These are phyloP conservation scores for Ascaphus truei DNA, from an alignment of 2,113 vertebrate genomes.

Conservation along the genomic window DNA sequence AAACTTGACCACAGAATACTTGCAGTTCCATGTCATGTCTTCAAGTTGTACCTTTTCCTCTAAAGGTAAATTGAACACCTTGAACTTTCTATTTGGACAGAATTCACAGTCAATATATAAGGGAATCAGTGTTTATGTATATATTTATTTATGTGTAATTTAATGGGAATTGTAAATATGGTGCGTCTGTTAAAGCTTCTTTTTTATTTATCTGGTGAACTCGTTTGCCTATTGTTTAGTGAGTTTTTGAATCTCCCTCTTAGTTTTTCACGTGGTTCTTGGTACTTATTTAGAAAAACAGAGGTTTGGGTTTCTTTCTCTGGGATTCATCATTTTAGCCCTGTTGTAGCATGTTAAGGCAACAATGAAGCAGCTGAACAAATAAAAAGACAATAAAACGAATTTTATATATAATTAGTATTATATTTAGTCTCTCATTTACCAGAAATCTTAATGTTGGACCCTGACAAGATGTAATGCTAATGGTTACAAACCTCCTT, in stretches of 20 bases:
- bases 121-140: conserved; percentile 99
- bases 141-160: conserved; percentile 99
- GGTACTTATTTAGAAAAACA: conserved; percentile 89
- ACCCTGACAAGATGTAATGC: conserved; percentile 71
- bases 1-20: conserved; percentile 90
- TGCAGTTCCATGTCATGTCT: conserved; percentile 89
- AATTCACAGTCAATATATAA: conserved; percentile 89
- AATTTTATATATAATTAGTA: conserved; percentile 87
- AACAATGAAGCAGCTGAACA: conserved; percentile 92
- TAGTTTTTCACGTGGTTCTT: conserved; percentile 98
- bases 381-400: conserved; percentile 76
- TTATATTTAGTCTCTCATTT: conserved; percentile 78
- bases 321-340: conserved; percentile 92
- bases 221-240: conserved; percentile 98
- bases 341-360: conserved; percentile 97
- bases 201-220: conserved; percentile 99
- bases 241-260: conserved; percentile 91
- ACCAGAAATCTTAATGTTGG: conserved; percentile 63
- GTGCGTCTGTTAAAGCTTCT: conserved; percentile 97
- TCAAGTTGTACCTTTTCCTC: conserved; percentile 78
- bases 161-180: conserved; percentile 99
- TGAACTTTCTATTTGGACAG: conserved; percentile 94
- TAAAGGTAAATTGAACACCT: conserved; percentile 83
- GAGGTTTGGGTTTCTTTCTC: conserved; percentile 82
- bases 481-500: conserved; percentile 79